Evolutionary conservation across 2,888 invertebrate genomes (phyloP), one percentile per base, ranked within the genome.

Genomic region (Pheosia tremula): DNA sequence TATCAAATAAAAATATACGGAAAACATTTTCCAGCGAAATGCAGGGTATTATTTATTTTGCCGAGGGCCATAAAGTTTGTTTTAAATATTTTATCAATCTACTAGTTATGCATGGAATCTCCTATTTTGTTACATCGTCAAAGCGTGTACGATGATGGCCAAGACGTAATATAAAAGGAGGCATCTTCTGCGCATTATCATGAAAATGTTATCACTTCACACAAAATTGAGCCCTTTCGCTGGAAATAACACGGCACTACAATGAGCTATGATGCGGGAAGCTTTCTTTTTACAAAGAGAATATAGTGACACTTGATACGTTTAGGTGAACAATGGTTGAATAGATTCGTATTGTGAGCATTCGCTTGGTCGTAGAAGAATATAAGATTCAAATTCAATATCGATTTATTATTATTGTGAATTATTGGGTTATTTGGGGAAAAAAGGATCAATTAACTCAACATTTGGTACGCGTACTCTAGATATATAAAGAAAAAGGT

Each of bases 171-270:
- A 83, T 77, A 71, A 82, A 81, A 81, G 76, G 78, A 80, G 78
- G 74, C 80, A 81, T 81, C 78, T 77, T 71, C 72, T 71, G 79
- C 79, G 80, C 80, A 86, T 87, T 84, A 86, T 84, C 83, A 82
- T 84, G 84, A 86, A 85, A 88, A 85, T 83, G 84, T 82, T 86
- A 84, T 83, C 82, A 82, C 72, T 80, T 84, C 80, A 80, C 76
- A 78, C 81, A 78, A 83, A 85, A 85, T 85, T 82, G 85, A 83
- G 82, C 80, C 80, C 80, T 84, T 85, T 82, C 79, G 77, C 74
- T 60, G 79, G 75, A 78, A 84, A 86, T 84, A 79, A 81, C 79
- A 82, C 74, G 74, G 75, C 66, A 79, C 79, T 80, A 84, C 80
- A 82, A 78, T 80, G 78, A 75, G 69, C 74, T 65, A 76, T 77